Base-by-base conservation (phyloP, 2,888 invertebrate genomes). In the Sycophila texana region DNA sequence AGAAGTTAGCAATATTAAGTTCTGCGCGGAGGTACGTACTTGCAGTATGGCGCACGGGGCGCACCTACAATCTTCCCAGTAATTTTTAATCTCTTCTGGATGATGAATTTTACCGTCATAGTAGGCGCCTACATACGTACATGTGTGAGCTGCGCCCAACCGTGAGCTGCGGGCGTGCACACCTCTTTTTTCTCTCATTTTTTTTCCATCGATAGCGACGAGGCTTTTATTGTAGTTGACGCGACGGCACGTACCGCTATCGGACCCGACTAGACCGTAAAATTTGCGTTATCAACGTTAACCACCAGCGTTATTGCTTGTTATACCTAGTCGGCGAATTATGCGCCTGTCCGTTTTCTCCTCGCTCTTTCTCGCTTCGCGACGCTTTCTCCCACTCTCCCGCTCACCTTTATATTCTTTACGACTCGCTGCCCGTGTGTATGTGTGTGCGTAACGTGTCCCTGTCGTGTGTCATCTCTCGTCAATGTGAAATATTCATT, bases 201-300 rank as follows among this genome's bases (percentile, higher is more conserved):
- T 53, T 53, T 53, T 53, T 14, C 14, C 58, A 39, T 39, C 39
- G 58, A 72, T 72, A 53, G 72, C n/a, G 63, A 58, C 39, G 30
- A 47, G 14, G 39, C 61, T 67, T 47, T 63, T 53, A 53, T n/a
- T 14, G 16, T 53, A 55, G 20, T n/a, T 51, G 39, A 39, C 49
- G 51, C 30, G 16, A 16, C 47, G 39, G 55, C 1, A 30, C 26
- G 26, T 2, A 10, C 16, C 66, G 66, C 53, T 16, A 18, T 0
- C 18, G 16, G 39, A 47, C 61, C 39, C 76, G 63, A 7, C 20
- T 20, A 22, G 68, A 63, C 61, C 63, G 53, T 76, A 63, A 76
- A 76, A 70, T 76, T 68, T 70, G 20, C 39, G 70, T 76, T 76
- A 76, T 76, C 76, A 76, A 76, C 30, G 20, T 26, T 68, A 68